Base-by-base conservation (phyloP, 1,140 invertebrate genomes). In the Liolophura sinensis region DNA sequence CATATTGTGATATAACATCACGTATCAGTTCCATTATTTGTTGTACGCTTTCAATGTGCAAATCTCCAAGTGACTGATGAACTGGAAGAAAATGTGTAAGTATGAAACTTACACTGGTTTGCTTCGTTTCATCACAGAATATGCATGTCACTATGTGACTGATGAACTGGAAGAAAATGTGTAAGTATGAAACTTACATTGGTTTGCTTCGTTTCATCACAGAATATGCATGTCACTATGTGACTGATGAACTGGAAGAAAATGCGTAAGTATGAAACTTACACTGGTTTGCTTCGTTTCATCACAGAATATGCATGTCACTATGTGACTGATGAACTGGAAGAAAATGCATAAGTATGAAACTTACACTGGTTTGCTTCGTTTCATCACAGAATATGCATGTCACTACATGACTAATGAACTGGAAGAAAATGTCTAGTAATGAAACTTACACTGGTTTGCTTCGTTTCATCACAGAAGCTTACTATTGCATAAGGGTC, bases 401-500 rank as follows among this genome's bases (percentile, higher is more conserved):
- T n/a, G n/a, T n/a, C n/a, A n/a, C n/a, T n/a, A n/a, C n/a, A n/a
- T n/a, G n/a, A n/a, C n/a, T n/a, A n/a, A n/a, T n/a, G n/a, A n/a
- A n/a, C n/a, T n/a, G n/a, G n/a, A n/a, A n/a, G n/a, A n/a, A n/a
- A n/a, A n/a, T n/a, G n/a, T n/a, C n/a, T n/a, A n/a, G n/a, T n/a
- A n/a, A n/a, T n/a, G 49, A 24, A 31, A 66, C 67, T 71, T 61
- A 73, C 74, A 15, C 69, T 67, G 47, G 74, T 76, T 20, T 65
- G 58, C 65, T 70, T 72, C n/a, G 58, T 68, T 59, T 76, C 69
- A 56, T 68, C 72, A 62, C 73, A 65, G 48, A 70, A 76, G 27
- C 62, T 65, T 15, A 76, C 66, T 12, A 62, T 72, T 11, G 74
- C 72, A 60, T 72, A 76, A 20, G 74, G 74, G 54, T 76, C 74